phyloP scores from a whole-genome alignment of 2,113 vertebrate species.

The Dascyllus trimaculatus region DNA sequence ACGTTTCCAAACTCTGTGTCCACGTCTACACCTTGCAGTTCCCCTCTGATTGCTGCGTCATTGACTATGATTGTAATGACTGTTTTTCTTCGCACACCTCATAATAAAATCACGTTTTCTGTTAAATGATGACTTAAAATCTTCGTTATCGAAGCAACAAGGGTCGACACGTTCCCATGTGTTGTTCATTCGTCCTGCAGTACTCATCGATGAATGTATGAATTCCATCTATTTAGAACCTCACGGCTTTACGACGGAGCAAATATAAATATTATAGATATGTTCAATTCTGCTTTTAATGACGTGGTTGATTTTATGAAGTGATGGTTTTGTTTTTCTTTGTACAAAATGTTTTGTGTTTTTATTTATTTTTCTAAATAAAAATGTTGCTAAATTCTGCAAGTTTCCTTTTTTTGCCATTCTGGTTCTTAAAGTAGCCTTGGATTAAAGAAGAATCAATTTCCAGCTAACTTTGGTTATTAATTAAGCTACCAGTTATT shows the following conservation, averaged over 20 bases:
- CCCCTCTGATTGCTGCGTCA: conserved; percentile 36
- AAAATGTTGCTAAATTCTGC: conserved; percentile 47
- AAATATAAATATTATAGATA: conserved; percentile 36
- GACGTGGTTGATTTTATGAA: conserved; percentile 53
- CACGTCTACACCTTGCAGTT: not conserved
- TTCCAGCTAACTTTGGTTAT: no score
- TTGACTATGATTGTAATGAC: conserved; percentile 68
- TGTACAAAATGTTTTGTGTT: conserved; percentile 71
- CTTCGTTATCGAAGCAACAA: conserved; percentile 7
- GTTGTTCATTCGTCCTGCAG: conserved; percentile 13
- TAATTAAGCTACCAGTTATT: no score
- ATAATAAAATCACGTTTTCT: conserved; percentile 15
- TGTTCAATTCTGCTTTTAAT: conserved; percentile 39
- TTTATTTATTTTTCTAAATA: conserved; percentile 83
- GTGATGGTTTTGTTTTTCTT: conserved; percentile 66
- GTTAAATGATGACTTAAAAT: conserved; percentile 18
- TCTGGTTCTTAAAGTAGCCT: not conserved
- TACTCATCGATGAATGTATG: conserved; percentile 57
- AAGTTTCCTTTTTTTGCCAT: not conserved
- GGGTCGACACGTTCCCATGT: not conserved
- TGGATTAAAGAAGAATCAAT: no score
- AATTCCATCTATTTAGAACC: conserved; percentile 19
- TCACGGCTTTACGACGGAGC: conserved; percentile 8
- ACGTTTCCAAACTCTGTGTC: not conserved
- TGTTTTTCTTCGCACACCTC: conserved; percentile 14